A percentile compares a stretch with the other conserved stretches of the same genome.
Evolutionary conservation across 2,888 invertebrate species (phyloP).

Genomic region (Magallana nippona): DNA sequence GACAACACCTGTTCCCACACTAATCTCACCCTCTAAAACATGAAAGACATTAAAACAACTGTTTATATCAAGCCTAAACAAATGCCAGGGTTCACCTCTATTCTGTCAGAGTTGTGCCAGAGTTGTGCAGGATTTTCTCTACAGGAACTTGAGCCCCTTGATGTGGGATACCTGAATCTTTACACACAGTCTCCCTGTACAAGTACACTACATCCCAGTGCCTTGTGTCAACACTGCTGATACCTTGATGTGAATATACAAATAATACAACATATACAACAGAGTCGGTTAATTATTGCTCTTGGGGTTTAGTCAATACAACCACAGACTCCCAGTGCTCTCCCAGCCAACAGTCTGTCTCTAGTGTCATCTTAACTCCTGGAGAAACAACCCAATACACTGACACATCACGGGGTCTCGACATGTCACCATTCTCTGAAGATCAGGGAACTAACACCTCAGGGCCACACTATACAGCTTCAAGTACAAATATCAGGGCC

Average conservation of each 20-base stretch:
- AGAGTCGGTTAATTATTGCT: background rate
- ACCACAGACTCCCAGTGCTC: too few relatives aligned
- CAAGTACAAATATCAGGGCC: too few relatives aligned
- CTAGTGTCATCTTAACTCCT: too few relatives aligned
- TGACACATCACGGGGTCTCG: too few relatives aligned
- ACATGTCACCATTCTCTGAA: too few relatives aligned
- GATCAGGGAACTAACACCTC: too few relatives aligned
- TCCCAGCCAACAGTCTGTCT: too few relatives aligned
- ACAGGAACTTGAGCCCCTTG: background rate
- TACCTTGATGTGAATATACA: background rate
- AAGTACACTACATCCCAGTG: background rate
- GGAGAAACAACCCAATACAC: too few relatives aligned
- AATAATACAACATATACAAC: background rate
- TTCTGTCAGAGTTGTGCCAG: background rate
- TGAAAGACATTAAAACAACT: constrained; percentile 21
- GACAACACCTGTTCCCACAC: background rate
- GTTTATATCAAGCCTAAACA: constrained; percentile 19
- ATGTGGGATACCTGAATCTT: background rate
- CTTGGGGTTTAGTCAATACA: background rate
- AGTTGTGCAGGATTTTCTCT: background rate
- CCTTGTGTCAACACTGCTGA: constrained; percentile 9
- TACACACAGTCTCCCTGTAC: background rate
- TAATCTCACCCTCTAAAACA: background rate
- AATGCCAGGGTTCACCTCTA: background rate
- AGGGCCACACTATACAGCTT: too few relatives aligned